Evolutionary conservation across 2,113 vertebrate species (phyloP), one percentile per base, ranked within the genome.

Genomic region (Ptilorrhoa leucosticta): DNA sequence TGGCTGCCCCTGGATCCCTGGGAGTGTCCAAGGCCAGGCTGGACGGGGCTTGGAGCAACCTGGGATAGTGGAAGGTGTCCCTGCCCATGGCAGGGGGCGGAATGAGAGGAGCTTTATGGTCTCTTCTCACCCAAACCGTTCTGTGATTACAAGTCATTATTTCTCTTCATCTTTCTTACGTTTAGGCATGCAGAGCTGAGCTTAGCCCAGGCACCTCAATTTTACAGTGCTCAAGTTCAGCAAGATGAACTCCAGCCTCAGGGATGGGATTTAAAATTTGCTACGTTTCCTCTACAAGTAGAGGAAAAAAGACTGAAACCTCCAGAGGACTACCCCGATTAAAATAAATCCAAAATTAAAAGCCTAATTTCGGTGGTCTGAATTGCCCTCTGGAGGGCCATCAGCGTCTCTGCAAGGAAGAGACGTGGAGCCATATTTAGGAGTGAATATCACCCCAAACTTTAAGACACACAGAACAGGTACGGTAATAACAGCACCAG

Each of bases 11-110:
- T 69, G 45, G 11, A 64, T 72, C 76, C 44, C 58, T 81, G 50
- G 42, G 0, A 72, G 26, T 23, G 42, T 1, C 37, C 58, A 5
- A 37, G 42, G 5, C 2, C 12, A 37, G 66, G 63, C 0, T 68
- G 83, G 72, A 77, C 0, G 1, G 56, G 37, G 23, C 7, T 51
- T 11, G 69, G 45, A 66, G 39, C 39, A 24, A 0, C 24, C 33
- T 66, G 53, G 23, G 15, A 2, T 0, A 21, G 33, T 9, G 33
- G 23, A 6, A 80, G 7, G 22, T 35, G 42, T 57, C 37, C 27
- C 15, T 65, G 44, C 13, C 14, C 26, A 13, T 15, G 40, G 48
- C 13, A 56, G 14, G 13, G 9, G 9, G 1, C 40, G 31, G 35
- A 5, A 28, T 1, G 5, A 8, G 10, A 57, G 35, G 22, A 42